phyloP scores from a whole-genome alignment of 2,888 invertebrate genomes.

The Meteorus cinctellus region DNA sequence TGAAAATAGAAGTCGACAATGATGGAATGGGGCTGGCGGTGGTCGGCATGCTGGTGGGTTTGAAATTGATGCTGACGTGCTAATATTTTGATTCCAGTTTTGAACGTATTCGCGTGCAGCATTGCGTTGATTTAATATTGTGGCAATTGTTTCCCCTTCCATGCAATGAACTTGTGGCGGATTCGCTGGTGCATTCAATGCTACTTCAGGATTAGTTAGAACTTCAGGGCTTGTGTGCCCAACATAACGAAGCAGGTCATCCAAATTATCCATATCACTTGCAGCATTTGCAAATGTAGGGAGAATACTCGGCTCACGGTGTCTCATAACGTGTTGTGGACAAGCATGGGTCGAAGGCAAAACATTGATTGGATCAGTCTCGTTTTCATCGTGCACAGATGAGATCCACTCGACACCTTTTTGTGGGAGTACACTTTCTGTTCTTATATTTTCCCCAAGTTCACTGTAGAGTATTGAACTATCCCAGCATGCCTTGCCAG shows the following conservation, averaged over 20 bases:
- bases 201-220: constrained; percentile 68
- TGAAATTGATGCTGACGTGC: constrained; percentile 75
- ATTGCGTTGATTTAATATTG: constrained; percentile 88
- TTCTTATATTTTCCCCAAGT: constrained; percentile 72
- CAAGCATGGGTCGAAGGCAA: constrained; percentile 69
- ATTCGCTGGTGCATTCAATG: constrained; percentile 86
- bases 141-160: constrained; percentile 90
- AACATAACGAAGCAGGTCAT: constrained; percentile 92
- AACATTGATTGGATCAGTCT: constrained; percentile 47
- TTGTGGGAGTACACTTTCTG: constrained; percentile 16
- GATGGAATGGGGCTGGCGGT: constrained; percentile 82
- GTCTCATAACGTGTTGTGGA: constrained; percentile 82
- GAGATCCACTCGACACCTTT: background rate
- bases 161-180: constrained; percentile 84
- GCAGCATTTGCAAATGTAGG: constrained; percentile 88
- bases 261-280: constrained; percentile 92
- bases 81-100: constrained; percentile 67
- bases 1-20: constrained; percentile 90
- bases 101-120: constrained; percentile 85
- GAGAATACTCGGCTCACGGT: constrained; percentile 83
- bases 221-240: constrained; percentile 92
- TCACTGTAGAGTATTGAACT: constrained; percentile 91
- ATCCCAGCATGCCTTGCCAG: constrained; percentile 98
- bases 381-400: constrained; percentile 8
- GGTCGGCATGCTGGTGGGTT: constrained; percentile 75